Percentiles rank a stretch among this genome's conserved stretches.
Conservation (phyloP, 2,888 invertebrate genomes). For the Leptarthrus brevirostris region DNA sequence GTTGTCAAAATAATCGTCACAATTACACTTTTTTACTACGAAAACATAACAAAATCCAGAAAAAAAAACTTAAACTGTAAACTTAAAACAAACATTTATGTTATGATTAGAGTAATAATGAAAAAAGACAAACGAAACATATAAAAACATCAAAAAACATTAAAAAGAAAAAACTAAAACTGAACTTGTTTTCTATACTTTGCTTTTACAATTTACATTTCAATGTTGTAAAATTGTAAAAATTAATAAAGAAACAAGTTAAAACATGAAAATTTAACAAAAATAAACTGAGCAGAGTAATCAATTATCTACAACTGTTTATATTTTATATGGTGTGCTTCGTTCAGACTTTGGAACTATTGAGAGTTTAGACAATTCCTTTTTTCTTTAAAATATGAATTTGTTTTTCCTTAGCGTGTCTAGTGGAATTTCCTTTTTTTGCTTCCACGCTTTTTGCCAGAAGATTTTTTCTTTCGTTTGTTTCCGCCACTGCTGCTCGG, state of each 20-base stretch:
- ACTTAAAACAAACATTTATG: neutral
- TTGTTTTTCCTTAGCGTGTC: conserved; percentile 50
- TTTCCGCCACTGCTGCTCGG: conserved; percentile 65
- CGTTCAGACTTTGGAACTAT: conserved; percentile 55
- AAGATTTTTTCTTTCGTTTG: conserved; percentile 63
- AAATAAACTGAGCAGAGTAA: neutral
- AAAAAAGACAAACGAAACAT: neutral
- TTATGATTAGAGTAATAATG: neutral
- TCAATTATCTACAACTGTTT: conserved; percentile 18
- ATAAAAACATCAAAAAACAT: neutral
- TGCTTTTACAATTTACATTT: neutral
- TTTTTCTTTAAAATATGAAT: conserved; percentile 29
- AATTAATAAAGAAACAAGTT: neutral
- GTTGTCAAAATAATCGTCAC: no score
- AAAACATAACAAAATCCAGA: neutral
- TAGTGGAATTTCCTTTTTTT: conserved; percentile 69
- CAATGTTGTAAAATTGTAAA: conserved; percentile 9
- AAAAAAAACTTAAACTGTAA: conserved; percentile 5
- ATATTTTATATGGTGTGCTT: conserved; percentile 52
- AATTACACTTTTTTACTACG: no score
- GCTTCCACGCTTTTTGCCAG: conserved; percentile 66
- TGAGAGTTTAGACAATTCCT: conserved; percentile 42
- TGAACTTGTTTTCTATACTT: neutral
- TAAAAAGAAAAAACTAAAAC: neutral
- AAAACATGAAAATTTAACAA: neutral